Evolutionary conservation across 2,888 invertebrate species (phyloP).

Genomic region (Synergus itoensis): DNA sequence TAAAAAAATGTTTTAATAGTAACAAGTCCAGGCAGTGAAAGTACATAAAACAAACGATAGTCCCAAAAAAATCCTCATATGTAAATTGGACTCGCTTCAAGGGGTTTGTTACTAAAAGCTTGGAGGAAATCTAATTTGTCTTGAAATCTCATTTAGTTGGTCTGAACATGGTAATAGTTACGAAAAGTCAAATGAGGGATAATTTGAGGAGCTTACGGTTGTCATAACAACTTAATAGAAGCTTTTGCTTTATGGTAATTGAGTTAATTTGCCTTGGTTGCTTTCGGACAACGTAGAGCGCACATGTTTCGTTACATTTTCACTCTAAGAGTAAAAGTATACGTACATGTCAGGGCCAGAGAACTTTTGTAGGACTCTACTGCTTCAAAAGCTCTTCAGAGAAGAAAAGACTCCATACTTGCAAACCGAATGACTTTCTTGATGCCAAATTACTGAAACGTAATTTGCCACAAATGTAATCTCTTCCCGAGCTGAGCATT

Average conservation of each 20-base stretch:
- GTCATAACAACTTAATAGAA: constrained; percentile 14
- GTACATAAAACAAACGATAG: too few species aligned
- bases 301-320: neutral
- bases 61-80: too few species aligned
- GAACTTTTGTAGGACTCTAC: neutral
- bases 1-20: too few species aligned
- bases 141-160: neutral
- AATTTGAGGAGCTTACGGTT: constrained; percentile 4
- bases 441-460: neutral
- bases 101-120: neutral
- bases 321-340: neutral
- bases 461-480: neutral
- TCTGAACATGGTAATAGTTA: neutral
- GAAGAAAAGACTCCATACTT: neutral
- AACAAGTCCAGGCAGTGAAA: too few species aligned
- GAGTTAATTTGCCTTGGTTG: constrained; percentile 7
- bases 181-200: neutral
- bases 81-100: too few species aligned
- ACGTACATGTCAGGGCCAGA: neutral
- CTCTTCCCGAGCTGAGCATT: neutral
- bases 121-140: neutral
- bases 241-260: constrained; percentile 9
- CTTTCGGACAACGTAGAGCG: neutral
- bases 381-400: neutral
- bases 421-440: neutral